phyloP scores from a whole-genome alignment of 1,140 invertebrate species.

The Zaprionus vittiger region DNA sequence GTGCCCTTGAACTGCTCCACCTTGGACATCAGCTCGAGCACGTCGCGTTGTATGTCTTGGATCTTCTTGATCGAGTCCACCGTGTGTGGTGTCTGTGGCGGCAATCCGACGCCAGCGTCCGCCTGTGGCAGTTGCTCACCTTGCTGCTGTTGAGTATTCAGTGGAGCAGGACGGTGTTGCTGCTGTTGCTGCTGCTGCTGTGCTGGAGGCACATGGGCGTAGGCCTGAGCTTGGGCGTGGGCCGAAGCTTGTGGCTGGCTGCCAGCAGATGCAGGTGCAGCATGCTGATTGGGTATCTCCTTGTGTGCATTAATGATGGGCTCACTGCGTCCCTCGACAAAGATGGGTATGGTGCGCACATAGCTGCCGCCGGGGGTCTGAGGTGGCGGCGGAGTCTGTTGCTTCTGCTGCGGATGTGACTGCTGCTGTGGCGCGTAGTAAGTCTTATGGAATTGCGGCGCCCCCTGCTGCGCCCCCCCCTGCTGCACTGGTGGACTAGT shows the following conservation, averaged over 20 bases:
- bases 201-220: constrained; percentile 57
- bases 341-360: constrained; percentile 94
- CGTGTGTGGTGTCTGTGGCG: constrained; percentile 85
- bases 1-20: constrained; percentile 91
- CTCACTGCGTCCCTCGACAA: constrained; percentile 92
- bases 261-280: constrained; percentile 67
- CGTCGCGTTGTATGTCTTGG: constrained; percentile 91
- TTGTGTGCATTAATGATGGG: constrained; percentile 88
- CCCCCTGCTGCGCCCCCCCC: constrained; percentile 46
- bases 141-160: constrained; percentile 68
- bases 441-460: constrained; percentile 61
- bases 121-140: constrained; percentile 43
- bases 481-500: constrained; percentile 69
- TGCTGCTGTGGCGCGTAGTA: constrained; percentile 75
- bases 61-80: constrained; percentile 92
- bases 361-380: constrained; percentile 74
- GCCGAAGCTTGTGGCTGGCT: constrained; percentile 74
- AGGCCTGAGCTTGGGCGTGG: constrained; percentile 56
- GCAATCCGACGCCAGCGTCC: constrained; percentile 51
- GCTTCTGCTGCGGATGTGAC: constrained; percentile 76
- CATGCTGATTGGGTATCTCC: constrained; percentile 82
- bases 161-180: constrained; percentile 45
- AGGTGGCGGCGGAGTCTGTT: constrained; percentile 73
- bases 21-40: constrained; percentile 90
- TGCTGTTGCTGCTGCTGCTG: constrained; percentile 65